Conservation (phyloP, 2,797 vertebrate genomes). For the Coluber constrictor region DNA sequence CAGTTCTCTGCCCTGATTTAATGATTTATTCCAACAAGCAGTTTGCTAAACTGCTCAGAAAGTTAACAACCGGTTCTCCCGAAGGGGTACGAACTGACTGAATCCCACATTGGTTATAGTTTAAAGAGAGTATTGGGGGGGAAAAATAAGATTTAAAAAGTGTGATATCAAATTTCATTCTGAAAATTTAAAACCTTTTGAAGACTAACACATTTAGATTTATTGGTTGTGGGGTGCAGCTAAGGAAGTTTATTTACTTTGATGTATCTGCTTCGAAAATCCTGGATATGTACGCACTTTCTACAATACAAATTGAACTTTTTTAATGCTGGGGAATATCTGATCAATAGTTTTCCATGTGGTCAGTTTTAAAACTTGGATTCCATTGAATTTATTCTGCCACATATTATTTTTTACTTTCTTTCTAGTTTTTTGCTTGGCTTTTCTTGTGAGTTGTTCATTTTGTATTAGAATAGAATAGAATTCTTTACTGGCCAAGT, state of each 20-base stretch:
- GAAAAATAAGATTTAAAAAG: not conserved
- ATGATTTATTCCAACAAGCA: too few species aligned
- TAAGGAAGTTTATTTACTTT: not conserved
- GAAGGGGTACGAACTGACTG: too few species aligned
- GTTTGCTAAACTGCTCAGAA: too few species aligned
- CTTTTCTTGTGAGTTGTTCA: not conserved
- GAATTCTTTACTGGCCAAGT: too few species aligned
- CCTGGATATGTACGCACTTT: not conserved
- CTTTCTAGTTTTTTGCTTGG: not conserved
- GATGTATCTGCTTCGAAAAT: not conserved
- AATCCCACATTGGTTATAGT: not conserved
- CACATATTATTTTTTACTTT: not conserved
- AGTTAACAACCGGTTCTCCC: too few species aligned
- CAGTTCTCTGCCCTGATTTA: too few species aligned
- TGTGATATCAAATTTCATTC: not conserved
- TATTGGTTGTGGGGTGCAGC: not conserved
- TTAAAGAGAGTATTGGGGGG: not conserved
- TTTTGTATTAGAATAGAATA: not conserved
- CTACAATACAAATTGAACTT: not conserved
- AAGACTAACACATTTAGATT: not conserved
- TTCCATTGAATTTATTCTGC: not conserved
- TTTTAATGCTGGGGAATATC: not conserved
- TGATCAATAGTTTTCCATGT: not conserved
- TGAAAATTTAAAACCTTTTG: not conserved
- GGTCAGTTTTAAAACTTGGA: not conserved